Evolutionary conservation across 1,140 invertebrate genomes (phyloP), one percentile per base, ranked within the genome.

Genomic region (Ostrea edulis): DNA sequence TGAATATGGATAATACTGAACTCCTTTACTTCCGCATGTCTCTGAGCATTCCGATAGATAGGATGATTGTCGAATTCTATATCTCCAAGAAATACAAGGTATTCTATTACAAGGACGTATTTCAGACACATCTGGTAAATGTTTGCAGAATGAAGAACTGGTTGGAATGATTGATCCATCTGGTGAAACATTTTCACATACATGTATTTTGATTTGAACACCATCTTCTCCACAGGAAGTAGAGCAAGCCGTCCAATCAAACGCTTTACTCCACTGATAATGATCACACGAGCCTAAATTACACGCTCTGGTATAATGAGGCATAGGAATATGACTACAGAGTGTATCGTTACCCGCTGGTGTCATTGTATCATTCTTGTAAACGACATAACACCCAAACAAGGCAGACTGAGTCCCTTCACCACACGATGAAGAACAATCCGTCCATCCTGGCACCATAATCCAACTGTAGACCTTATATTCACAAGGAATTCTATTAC

Each of bases 191-290:
- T 83, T 81, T 58, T 89, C 68, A 77, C 88, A 89, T 17, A 83
- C 35, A 14, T 82, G 52, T 77, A 86, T 86, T 35, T 82, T 85
- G 14, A 22, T 68, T 25, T 86, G 85, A 25, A 89, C 53, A 58
- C 88, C 88, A 9, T 83, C 54, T 35, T 83, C 65, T 1, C 88
- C 88, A 89, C 88, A 89, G 0, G 85, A 55, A 4, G 58, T 55
- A 44, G 88, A 83, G 52, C 88, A 89, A 44, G 81, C 85, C 8
- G 55, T 58, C 88, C 88, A 89, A 54, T 89, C 82, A 25, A 25
- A 84, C 54, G 52, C 65, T n/a, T 82, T 51, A 51, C 85, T 86
- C 51, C 54, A 86, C 20, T 68, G 86, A 51, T 84, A 86, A 20
- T 22, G 17, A 44, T 83, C 25, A 86, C 88, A 89, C 14, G 88